phyloP scores from a whole-genome alignment of 2,888 invertebrate species.

The Nomada goodeniana region DNA sequence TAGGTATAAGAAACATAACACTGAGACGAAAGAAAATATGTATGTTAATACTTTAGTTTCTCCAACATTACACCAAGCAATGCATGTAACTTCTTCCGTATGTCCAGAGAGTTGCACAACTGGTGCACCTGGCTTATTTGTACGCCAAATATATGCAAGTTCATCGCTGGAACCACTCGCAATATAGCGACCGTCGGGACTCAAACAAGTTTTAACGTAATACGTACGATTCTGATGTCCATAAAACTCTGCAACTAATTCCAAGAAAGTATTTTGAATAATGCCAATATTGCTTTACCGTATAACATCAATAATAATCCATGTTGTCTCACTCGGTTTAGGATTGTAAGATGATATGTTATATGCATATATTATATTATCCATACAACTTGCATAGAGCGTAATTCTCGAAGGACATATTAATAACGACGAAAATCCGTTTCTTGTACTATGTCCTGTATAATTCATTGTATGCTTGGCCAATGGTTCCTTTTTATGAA shows the following conservation, averaged over 20 bases:
- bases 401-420: conserved; percentile 89
- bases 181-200: conserved; percentile 92
- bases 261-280: background rate
- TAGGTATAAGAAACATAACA: background rate
- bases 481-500: conserved; percentile 88
- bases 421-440: conserved; percentile 91
- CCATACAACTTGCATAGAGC: conserved; percentile 95
- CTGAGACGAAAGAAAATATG: background rate
- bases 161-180: conserved; percentile 96
- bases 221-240: conserved; percentile 93
- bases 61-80: conserved; percentile 90
- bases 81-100: conserved; percentile 94
- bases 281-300: conserved; percentile 8
- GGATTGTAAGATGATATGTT: conserved; percentile 90
- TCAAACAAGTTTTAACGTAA: conserved; percentile 93
- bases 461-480: conserved; percentile 91
- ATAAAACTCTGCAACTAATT: conserved; percentile 82
- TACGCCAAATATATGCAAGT: conserved; percentile 94
- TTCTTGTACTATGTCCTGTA: conserved; percentile 88
- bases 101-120: conserved; percentile 91
- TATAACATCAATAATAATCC: background rate
- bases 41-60: conserved; percentile 85
- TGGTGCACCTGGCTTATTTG: conserved; percentile 87
- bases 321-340: conserved; percentile 86
- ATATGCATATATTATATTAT: conserved; percentile 93